Base-by-base conservation (phyloP, 1,140 invertebrate species). In the Psilanteris sp. region DNA sequence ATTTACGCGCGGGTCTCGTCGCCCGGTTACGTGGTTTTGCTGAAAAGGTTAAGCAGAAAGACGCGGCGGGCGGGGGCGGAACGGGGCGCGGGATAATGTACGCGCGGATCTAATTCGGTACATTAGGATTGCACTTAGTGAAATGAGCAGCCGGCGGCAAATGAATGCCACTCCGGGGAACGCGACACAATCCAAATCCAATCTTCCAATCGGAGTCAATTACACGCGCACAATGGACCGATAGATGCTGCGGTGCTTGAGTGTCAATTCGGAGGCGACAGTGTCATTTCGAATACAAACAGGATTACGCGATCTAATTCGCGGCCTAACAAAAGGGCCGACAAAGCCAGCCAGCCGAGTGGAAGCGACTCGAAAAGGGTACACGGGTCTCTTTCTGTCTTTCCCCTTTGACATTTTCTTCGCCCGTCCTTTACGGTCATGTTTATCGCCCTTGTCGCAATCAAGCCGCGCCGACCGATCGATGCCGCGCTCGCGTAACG, bases 171-270 rank as follows among this genome's bases (percentile, higher is more conserved):
- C 73, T 75, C 64, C 22, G 55, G 54, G 55, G 54, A 81, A 39
- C 61, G 57, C 44, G 62, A 76, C 72, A 81, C 83, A 82, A 87
- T 87, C 81, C 85, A 85, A 85, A 85, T 88, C 81, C 84, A 88
- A 88, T 88, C 81, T 86, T 87, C 84, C 85, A 88, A 88, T 88
- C 87, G 82, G 83, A 87, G 83, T 87, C 87, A 88, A 88, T 88
- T 88, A 88, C 84, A 78, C 78, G 57, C 78, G 79, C 77, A 85
- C 83, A 86, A 87, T 85, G 80, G 76, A 24, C 77, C 52, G 80
- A 72, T 67, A 72, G 79, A 80, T 80, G 77, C 70, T 67, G 68
- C 62, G 61, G 52, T 57, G 78, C 80, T 81, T 85, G 84, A 87
- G 85, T 84, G 84, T 86, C 85, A 86, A 86, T 82, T 79, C 76